Base-by-base conservation (phyloP, 2,113 vertebrate species). In the Oriolus oriolus region DNA sequence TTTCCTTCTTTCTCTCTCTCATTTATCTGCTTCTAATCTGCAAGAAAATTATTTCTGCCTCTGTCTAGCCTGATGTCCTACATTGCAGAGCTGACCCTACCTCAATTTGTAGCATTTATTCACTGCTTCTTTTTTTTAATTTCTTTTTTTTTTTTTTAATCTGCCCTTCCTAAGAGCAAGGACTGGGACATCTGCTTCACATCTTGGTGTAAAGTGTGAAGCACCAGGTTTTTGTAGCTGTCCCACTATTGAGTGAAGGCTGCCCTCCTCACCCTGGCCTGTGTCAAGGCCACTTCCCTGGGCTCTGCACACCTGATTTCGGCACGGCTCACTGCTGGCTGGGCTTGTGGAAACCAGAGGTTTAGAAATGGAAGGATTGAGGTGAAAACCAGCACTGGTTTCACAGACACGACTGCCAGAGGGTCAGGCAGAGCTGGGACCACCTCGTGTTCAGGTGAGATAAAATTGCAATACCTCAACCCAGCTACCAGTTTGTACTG, bases 21-120 rank as follows among this genome's bases (percentile, higher is more conserved):
- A 27, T 63, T 95, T 97, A 97, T 97, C 96, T 97, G 94, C 86
- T 96, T 96, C 95, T 97, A 93, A 97, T 98, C 96, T 87, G 84
- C 11, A 52, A 93, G 74, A 95, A 96, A 93, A 95, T 92, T 87
- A 91, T 95, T 90, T 94, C 73, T 94, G 82, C 69, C 65, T 97
- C 90, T 84, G 57, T 90, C 90, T 90, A 64, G 49, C 76, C 53
- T 66, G 66, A 84, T 96, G 69, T 69, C n/a, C 86, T 92, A 23
- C 65, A 79, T 6, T 56, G 65, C 85, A 63, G 54, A 87, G 66
- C 31, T 91, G 87, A 71, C 52, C 75, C 16, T 87, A 73, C 45
- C 45, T 88, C 50, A 85, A 78, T 93, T 95, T 59, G 10, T 76
- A 91, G 45, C 54, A 42, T 83, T 94, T 77, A 95, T 79, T 95